These are phyloP conservation scores for Clamator glandarius DNA, from an alignment of 2,797 vertebrate genomes.

Conservation along the genomic window DNA sequence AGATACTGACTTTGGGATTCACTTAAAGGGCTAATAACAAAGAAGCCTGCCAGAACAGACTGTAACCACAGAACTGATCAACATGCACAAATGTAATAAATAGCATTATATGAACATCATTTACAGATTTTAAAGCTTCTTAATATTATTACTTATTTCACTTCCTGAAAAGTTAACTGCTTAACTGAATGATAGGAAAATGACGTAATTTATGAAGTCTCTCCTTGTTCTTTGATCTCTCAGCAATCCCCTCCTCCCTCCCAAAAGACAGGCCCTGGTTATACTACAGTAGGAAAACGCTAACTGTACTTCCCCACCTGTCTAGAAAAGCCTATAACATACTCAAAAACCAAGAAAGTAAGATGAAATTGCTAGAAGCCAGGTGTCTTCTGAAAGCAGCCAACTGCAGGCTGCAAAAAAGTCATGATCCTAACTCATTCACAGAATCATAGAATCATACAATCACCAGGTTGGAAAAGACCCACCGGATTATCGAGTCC, in stretches of 20 bases:
- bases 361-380: background rate
- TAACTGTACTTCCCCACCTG: background rate
- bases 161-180: background rate
- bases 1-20: background rate
- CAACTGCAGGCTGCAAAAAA: background rate
- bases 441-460: no score
- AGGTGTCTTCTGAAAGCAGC: background rate
- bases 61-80: background rate
- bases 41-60: background rate
- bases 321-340: background rate
- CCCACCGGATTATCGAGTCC: no score
- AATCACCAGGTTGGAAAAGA: no score
- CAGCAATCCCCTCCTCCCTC: accelerated
- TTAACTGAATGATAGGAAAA: background rate
- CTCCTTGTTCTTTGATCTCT: background rate
- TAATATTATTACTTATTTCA: background rate
- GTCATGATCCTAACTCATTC: background rate
- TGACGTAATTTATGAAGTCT: background rate
- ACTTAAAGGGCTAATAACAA: background rate
- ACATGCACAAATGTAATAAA: background rate
- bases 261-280: background rate
- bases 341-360: background rate
- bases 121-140: background rate
- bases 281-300: background rate
- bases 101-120: background rate